Evolutionary conservation across 2,888 invertebrate species (phyloP).

Genomic region (Metallyticus violacea): DNA sequence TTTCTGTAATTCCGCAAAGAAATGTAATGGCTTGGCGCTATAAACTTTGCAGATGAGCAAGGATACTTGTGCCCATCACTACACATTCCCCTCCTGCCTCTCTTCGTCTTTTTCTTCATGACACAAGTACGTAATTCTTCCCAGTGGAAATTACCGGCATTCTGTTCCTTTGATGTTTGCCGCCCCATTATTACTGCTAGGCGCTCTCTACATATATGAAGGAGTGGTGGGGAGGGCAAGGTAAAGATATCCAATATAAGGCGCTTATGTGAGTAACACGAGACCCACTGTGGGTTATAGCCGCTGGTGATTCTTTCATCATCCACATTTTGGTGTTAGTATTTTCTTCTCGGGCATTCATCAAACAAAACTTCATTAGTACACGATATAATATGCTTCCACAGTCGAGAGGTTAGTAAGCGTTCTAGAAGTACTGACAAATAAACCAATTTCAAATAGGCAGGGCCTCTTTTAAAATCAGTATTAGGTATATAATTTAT

Average conservation of each 20-base stretch:
- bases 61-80: background rate
- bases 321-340: background rate
- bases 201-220: background rate
- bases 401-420: background rate
- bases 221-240: background rate
- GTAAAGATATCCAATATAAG: background rate
- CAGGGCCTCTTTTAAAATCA: no score
- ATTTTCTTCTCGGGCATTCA: background rate
- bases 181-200: constrained; percentile 27
- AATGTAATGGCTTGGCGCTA: background rate
- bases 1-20: background rate
- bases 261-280: no score
- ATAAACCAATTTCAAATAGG: no score
- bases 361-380: background rate
- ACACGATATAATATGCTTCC: background rate
- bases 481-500: no score
- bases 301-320: background rate
- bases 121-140: constrained; percentile 19
- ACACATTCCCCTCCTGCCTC: background rate
- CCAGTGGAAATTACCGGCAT: constrained; percentile 21
- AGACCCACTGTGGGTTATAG: background rate
- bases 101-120: constrained; percentile 1
- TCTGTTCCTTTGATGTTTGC: constrained; percentile 20
- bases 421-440: no score
- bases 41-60: background rate